Percentiles rank a stretch among this genome's conserved stretches.
Conservation (phyloP, 2,797 vertebrate genomes). For the Alcedo atthis region DNA sequence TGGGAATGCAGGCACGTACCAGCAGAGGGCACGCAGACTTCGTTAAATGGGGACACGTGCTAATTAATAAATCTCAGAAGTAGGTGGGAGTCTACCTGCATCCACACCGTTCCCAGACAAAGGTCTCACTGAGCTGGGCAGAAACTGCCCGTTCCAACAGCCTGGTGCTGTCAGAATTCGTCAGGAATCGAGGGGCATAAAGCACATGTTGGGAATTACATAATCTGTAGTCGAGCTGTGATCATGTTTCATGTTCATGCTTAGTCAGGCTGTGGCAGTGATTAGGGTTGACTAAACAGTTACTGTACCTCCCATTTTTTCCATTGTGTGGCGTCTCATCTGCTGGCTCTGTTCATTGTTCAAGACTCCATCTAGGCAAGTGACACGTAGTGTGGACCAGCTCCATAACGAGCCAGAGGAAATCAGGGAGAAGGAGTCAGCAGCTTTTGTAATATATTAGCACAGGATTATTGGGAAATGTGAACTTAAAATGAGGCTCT, state of each 20-base stretch:
- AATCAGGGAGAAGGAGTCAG: conserved; percentile 5
- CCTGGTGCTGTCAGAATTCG: not conserved
- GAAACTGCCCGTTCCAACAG: not conserved
- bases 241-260: conserved; percentile 45
- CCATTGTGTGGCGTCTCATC: conserved; percentile 45
- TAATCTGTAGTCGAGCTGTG: conserved; percentile 11
- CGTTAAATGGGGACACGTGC: conserved; percentile 37
- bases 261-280: conserved; percentile 60
- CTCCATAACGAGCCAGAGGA: not conserved
- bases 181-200: conserved; percentile 34
- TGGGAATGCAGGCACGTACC: conserved; percentile 13
- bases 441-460: conserved; percentile 16
- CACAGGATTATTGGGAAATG: conserved; percentile 20
- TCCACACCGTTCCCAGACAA: not conserved
- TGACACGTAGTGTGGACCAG: not conserved
- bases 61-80: conserved; percentile 40
- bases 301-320: conserved; percentile 43
- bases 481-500: conserved; percentile 40
- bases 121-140: not conserved
- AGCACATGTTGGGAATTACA: conserved; percentile 44
- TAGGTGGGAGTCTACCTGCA: conserved; percentile 23
- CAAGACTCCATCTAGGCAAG: conserved; percentile 5
- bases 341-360: conserved; percentile 28
- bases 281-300: conserved; percentile 60
- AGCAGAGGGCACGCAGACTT: conserved; percentile 68